Percentiles rank a stretch among this genome's conserved stretches.
Evolutionary conservation across 2,797 vertebrate species (phyloP).

Genomic region (Parotocinclus haroldoi): DNA sequence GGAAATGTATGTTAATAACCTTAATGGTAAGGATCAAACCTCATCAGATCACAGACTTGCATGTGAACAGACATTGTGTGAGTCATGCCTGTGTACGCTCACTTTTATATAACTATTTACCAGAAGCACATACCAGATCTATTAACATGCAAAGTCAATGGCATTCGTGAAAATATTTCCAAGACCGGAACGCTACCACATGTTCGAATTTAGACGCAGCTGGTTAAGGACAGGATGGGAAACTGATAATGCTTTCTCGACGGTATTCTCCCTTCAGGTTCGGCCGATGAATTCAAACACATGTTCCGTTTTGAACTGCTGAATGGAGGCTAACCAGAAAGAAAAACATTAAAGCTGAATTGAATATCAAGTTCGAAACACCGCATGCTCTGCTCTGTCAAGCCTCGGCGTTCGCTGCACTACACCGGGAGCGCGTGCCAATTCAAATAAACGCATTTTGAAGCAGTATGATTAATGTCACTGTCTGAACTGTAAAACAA

Average conservation of each 20-base stretch:
- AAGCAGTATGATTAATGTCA: constrained; percentile 30
- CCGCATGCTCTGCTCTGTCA: not conserved
- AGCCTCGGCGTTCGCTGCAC: not conserved
- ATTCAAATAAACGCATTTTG: constrained; percentile 37
- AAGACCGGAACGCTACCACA: too few species aligned
- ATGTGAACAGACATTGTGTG: too few species aligned
- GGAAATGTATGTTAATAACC: too few species aligned
- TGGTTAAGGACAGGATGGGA: not conserved
- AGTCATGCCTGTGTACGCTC: too few species aligned
- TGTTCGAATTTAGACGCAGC: not conserved
- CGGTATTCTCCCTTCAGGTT: not conserved
- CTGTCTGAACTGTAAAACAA: constrained; percentile 14
- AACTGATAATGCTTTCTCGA: constrained; percentile 9
- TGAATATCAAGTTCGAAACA: not conserved
- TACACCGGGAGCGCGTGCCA: constrained; percentile 9
- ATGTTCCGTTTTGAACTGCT: constrained; percentile 3
- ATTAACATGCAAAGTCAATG: too few species aligned
- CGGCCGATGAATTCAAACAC: constrained; percentile 1
- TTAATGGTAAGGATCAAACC: too few species aligned
- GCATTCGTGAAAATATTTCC: too few species aligned
- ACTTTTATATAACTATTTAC: too few species aligned
- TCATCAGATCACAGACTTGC: too few species aligned
- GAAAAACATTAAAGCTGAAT: not conserved
- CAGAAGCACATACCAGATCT: too few species aligned
- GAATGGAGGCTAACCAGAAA: constrained; percentile 10